Percentiles rank a stretch among this genome's conserved stretches.
phyloP scores from a whole-genome alignment of 1,140 invertebrate genomes.

The Caerostris extrusa region DNA sequence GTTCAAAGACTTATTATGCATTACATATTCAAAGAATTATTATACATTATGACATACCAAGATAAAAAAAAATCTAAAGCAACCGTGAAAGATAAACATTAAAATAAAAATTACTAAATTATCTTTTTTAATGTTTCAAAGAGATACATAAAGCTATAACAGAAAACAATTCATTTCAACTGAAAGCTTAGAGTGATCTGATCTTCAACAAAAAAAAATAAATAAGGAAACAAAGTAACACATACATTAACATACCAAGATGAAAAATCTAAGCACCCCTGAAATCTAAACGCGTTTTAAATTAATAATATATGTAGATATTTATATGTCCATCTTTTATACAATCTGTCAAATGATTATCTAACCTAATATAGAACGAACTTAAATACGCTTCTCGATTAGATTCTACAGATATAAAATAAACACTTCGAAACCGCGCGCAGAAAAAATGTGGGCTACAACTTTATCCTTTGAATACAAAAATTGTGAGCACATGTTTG shows the following conservation, averaged over 20 bases:
- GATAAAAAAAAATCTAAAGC: too few species aligned
- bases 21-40: too few species aligned
- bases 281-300: background rate
- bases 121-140: too few species aligned
- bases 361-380: background rate
- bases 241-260: slow-evolving; percentile 3
- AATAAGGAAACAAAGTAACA: background rate
- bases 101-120: too few species aligned
- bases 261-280: background rate
- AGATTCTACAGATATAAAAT: background rate
- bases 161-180: background rate
- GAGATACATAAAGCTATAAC: too few species aligned
- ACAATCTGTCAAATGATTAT: background rate
- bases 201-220: background rate
- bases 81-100: too few species aligned
- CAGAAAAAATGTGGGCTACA: background rate
- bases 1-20: too few species aligned
- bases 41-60: too few species aligned
- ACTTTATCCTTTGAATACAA: slow-evolving; percentile 1
- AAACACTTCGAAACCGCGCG: background rate
- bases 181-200: background rate
- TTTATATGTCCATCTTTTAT: background rate
- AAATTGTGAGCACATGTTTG: slow-evolving; percentile 33
- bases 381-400: background rate
- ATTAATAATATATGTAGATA: background rate